These are phyloP conservation scores for Chaetodon trifascialis DNA, from an alignment of 2,113 vertebrate species.

Conservation along the genomic window DNA sequence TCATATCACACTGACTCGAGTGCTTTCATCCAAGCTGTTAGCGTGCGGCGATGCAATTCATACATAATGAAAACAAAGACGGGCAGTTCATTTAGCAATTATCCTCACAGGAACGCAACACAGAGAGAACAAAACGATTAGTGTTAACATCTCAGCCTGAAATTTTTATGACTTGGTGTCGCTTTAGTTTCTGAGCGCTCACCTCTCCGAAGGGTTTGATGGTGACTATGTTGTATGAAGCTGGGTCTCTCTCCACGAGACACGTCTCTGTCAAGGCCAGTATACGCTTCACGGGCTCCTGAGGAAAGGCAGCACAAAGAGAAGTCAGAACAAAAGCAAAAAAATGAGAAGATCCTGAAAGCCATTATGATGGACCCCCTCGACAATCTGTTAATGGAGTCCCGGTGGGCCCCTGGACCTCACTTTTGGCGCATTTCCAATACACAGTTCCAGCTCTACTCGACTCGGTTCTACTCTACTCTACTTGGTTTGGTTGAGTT, in stretches of 20 bases:
- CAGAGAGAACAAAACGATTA: background rate
- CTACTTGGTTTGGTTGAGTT: no score
- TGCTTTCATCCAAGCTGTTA: constrained; percentile 4
- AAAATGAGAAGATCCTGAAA: no score
- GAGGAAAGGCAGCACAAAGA: constrained; percentile 11
- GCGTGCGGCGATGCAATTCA: constrained; percentile 16
- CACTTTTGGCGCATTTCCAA: no score
- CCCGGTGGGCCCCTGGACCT: no score
- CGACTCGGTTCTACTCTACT: no score
- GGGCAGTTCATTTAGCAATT: background rate
- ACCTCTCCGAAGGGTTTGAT: constrained; percentile 98
- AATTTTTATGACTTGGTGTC: background rate
- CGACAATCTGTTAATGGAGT: background rate
- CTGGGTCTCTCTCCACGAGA: constrained; percentile 96
- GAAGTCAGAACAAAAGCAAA: background rate
- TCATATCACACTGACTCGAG: constrained; percentile 9
- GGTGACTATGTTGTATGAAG: constrained; percentile 97
- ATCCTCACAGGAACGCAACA: background rate
- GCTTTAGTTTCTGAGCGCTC: constrained; percentile 23
- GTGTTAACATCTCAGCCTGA: background rate
- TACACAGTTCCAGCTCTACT: no score
- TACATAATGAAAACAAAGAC: constrained; percentile 35
- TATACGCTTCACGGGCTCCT: constrained; percentile 96
- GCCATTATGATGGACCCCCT: no score
- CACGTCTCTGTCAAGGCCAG: constrained; percentile 97